Evolutionary conservation across 2,888 invertebrate species (phyloP).

Genomic region (Selenia dentaria): DNA sequence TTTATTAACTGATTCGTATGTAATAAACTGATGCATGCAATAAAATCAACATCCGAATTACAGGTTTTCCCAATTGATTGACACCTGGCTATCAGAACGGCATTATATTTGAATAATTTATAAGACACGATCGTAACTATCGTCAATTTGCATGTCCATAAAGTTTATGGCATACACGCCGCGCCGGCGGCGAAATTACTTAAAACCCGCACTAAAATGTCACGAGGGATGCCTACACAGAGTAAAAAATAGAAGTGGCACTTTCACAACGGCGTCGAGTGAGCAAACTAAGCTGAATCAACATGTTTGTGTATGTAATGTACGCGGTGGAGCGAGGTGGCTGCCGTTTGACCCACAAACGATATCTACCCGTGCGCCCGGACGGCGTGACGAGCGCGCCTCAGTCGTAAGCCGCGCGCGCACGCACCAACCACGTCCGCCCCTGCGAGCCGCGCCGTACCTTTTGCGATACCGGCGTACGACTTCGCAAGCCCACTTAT

Average conservation of each 20-base stretch:
- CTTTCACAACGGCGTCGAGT: constrained; percentile 48
- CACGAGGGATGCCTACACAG: too few relatives aligned
- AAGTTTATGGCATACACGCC: constrained; percentile 12
- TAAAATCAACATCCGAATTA: constrained; percentile 16
- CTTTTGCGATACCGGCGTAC: constrained; percentile 2
- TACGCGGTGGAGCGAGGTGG: constrained; percentile 37
- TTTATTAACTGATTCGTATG: constrained; percentile 1
- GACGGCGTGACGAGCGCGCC: constrained; percentile 19
- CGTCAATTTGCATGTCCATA: constrained; percentile 31
- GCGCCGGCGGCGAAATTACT: constrained; percentile 4
- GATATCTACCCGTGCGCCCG: constrained; percentile 39
- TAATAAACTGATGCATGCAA: constrained; percentile 1
- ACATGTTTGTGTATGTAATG: constrained; percentile 51
- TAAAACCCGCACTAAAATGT: constrained; percentile 5
- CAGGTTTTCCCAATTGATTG: constrained; percentile 29
- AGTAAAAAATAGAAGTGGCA: constrained; percentile 21
- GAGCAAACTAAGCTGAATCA: constrained; percentile 40
- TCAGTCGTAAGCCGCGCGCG: constrained; percentile 19
- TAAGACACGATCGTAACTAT: constrained; percentile 32
- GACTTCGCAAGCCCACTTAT: background rate
- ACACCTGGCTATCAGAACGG: constrained; percentile 22
- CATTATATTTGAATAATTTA: constrained; percentile 40
- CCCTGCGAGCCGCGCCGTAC: background rate
- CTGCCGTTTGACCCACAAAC: constrained; percentile 55
- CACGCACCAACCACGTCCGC: constrained; percentile 17